A percentile compares a stretch with the other conserved stretches of the same genome.
phyloP scores from a whole-genome alignment of 2,888 invertebrate species.

The Scaptomyza reducta region DNA sequence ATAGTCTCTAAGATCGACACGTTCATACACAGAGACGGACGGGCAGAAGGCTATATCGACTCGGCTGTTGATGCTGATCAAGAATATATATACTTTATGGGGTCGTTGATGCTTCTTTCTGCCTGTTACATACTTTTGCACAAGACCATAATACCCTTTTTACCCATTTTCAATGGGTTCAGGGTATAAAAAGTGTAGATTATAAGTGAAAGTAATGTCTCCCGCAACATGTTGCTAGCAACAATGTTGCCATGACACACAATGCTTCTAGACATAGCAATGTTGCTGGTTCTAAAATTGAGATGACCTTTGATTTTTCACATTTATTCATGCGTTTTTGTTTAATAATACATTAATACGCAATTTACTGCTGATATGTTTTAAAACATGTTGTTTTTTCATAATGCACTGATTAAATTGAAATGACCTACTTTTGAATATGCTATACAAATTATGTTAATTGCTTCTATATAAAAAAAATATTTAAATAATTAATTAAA shows the following conservation, averaged over 20 bases:
- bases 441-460: neutral
- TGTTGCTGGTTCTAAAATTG: conserved; percentile 1
- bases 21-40: too few species aligned
- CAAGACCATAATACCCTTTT: too few species aligned
- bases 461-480: neutral
- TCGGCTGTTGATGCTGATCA: too few species aligned
- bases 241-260: conserved; percentile 9
- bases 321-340: neutral
- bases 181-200: neutral
- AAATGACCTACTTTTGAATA: neutral
- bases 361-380: neutral
- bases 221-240: neutral
- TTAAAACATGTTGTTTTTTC: neutral
- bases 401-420: neutral
- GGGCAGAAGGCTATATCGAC: too few species aligned
- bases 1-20: too few species aligned
- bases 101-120: too few species aligned
- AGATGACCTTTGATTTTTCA: neutral
- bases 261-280: neutral
- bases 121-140: too few species aligned
- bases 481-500: too few species aligned
- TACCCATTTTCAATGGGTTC: too few species aligned
- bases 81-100: too few species aligned
- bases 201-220: neutral
- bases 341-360: neutral